Base-by-base conservation (phyloP, 2,797 vertebrate genomes). In the Steatocranus sp. region DNA sequence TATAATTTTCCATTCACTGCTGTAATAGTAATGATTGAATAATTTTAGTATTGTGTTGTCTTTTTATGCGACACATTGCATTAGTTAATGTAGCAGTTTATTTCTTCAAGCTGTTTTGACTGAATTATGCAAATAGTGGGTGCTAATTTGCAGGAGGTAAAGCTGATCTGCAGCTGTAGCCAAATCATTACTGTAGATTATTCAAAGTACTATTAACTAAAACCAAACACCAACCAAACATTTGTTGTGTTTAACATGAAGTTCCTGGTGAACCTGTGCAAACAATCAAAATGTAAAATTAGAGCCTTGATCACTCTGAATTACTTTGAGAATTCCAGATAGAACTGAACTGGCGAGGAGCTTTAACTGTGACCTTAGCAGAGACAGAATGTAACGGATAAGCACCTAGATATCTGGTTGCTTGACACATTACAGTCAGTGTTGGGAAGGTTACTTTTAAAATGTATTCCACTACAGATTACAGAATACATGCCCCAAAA, bases 111-210 rank as follows among this genome's bases (percentile, higher is more conserved):
- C 83, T 86, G 81, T 83, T 91, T 91, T 85, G 83, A 91, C 81
- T 66, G 78, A 78, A 49, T 81, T 87, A 76, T 83, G 50, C 80
- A 82, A 90, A 89, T 88, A 90, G 86, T 84, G 75, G 90, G 88
- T 83, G 86, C 50, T 75, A 83, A 84, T 83, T 82, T 86, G 85
- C 81, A 78, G 83, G 91, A 87, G 89, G 91, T 86, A 82, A 91
- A 89, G 75, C 76, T 84, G 82, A 86, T 88, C 38, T 81, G 38
- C 68, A 90, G 80, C 74, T 76, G 82, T 41, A 73, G 18, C 17
- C 18, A 76, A 85, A 79, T 70, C 81, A 83, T 84, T 77, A 83
- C 41, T 51, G 41, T 20, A 43, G 23, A 78, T n/a, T 48, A 32
- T 79, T 77, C 46, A 54, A 30, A 46, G 77, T 27, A 8, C 9